These are phyloP conservation scores for Spea multiplicata DNA, from an alignment of 2,113 vertebrate genomes.

Conservation along the genomic window DNA sequence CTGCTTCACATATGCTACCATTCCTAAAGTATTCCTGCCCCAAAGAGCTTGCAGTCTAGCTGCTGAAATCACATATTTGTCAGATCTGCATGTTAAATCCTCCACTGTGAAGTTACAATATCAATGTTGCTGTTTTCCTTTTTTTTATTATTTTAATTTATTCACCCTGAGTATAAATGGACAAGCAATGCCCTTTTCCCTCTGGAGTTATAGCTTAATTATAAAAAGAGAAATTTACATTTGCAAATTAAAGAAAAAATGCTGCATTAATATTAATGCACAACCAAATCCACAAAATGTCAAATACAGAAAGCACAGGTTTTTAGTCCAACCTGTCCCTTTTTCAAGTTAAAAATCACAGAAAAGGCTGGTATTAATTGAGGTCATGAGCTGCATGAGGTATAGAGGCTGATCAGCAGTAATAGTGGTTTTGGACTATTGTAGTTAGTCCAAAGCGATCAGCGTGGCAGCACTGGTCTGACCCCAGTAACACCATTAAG, in stretches of 20 bases:
- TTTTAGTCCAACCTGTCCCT: conserved; percentile 17
- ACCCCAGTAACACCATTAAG: too few species aligned
- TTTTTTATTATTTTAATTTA: neutral
- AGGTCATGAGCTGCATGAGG: too few species aligned
- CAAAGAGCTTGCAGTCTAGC: neutral
- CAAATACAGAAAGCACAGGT: conserved; percentile 26
- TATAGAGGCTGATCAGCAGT: too few species aligned
- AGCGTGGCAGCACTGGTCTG: too few species aligned
- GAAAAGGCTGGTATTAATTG: neutral
- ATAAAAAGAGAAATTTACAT: conserved; percentile 41
- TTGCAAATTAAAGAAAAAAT: conserved; percentile 42
- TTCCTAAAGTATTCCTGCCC: neutral
- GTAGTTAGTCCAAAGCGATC: too few species aligned
- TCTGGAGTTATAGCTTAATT: conserved; percentile 31
- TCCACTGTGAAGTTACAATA: neutral
- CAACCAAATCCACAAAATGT: conserved; percentile 24
- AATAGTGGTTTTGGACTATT: too few species aligned
- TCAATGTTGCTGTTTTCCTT: neutral
- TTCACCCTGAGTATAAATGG: conserved; percentile 1
- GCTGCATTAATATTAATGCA: conserved; percentile 42
- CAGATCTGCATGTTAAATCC: neutral
- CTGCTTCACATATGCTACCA: neutral
- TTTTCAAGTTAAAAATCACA: neutral
- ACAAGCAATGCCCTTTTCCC: conserved; percentile 13
- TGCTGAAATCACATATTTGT: neutral